Base-by-base conservation (phyloP, 1,140 invertebrate species). In the Amyelois transitella region DNA sequence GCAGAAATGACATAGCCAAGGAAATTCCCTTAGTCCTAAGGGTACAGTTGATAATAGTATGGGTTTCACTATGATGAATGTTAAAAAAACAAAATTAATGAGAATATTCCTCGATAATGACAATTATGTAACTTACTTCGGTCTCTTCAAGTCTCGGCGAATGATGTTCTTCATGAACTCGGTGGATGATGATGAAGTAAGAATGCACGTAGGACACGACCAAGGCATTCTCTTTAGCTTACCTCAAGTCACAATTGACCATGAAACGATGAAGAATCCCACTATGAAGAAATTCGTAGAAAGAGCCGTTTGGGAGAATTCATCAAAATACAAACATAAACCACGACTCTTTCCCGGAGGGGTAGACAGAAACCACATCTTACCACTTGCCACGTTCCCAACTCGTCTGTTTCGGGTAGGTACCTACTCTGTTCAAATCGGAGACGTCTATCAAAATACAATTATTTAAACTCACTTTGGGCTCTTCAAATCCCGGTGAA, bases 91-190 rank as follows among this genome's bases (percentile, higher is more conserved):
- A n/a, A n/a, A n/a, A n/a, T n/a, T n/a, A n/a, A n/a, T n/a, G n/a
- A n/a, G n/a, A n/a, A n/a, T n/a, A n/a, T n/a, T n/a, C n/a, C n/a
- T n/a, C n/a, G n/a, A n/a, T n/a, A n/a, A n/a, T n/a, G n/a, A 1
- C 17, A 38, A 38, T n/a, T 51, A 32, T 17, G 50, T 51, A 52
- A 53, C 93, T 92, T 92, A 98, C 96, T 99, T 97, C 25, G 96
- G 96, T 88, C 96, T 97, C 88, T 97, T 98, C 19, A 99, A 91
- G 91, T 99, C 98, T 64, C 98, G 90, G 72, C 99, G 98, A 76
- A 99, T 99, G 61, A 99, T 99, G 89, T 98, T 99, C 75, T 98
- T 95, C n/a, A n/a, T n/a, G n/a, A n/a, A n/a, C n/a, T n/a, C n/a
- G n/a, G n/a, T n/a, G n/a, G n/a, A n/a, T n/a, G n/a, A n/a, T n/a